These are phyloP conservation scores for Eretmochelys imbricata DNA, from an alignment of 2,113 vertebrate species.

Conservation along the genomic window DNA sequence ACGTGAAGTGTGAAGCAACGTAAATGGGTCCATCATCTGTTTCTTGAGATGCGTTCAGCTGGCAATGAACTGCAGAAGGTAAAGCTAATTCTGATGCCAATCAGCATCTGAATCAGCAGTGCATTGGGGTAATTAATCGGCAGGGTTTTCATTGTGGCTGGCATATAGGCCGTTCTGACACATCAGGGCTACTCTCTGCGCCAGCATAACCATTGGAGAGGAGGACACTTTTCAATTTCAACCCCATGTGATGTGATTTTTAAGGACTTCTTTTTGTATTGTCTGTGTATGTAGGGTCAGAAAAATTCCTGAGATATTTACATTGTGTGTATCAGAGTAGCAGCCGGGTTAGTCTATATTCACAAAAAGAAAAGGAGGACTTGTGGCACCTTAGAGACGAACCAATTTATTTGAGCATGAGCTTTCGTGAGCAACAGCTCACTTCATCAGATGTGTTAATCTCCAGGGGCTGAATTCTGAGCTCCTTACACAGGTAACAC, in stretches of 20 bases:
- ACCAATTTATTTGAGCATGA: too few relatives aligned
- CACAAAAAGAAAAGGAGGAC: too few relatives aligned
- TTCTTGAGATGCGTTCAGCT: neutral
- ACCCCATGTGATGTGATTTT: neutral
- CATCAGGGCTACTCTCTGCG: neutral
- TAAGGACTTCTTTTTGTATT: neutral
- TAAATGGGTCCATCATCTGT: neutral
- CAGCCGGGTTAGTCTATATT: too few relatives aligned
- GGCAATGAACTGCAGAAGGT: neutral
- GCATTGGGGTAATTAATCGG: neutral
- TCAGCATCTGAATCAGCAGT: neutral
- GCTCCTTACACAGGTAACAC: neutral
- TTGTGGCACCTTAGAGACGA: too few relatives aligned
- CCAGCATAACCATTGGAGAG: neutral
- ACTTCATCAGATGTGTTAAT: neutral
- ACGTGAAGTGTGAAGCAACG: slow-evolving; percentile 3
- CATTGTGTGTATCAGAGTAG: neutral
- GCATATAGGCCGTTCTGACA: neutral
- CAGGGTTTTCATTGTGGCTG: neutral
- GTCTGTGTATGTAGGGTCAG: neutral
- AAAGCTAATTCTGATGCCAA: neutral
- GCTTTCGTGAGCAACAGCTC: too few relatives aligned
- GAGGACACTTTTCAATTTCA: neutral
- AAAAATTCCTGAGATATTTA: neutral
- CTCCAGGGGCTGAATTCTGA: neutral